Evolutionary conservation across 1,140 invertebrate genomes (phyloP).

Genomic region (Vollenhovia emeryi): DNA sequence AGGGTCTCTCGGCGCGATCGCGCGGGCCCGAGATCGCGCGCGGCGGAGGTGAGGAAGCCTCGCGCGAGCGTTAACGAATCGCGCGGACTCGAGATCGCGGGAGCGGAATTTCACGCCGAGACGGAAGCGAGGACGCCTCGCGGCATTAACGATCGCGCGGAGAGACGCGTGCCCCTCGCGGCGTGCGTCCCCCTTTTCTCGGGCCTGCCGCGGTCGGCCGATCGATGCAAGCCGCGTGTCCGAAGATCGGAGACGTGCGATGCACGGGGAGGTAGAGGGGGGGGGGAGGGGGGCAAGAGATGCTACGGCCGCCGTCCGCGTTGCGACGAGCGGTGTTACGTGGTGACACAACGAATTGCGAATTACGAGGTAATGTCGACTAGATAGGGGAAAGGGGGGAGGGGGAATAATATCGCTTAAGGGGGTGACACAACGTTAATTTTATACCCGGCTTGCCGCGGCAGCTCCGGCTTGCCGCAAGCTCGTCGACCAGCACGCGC

Average conservation of each 20-base stretch:
- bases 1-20: neutral
- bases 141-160: neutral
- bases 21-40: neutral
- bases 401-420: conserved; percentile 51
- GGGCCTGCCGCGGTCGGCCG: neutral
- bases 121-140: neutral
- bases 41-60: too few species aligned
- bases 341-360: conserved; percentile 69
- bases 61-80: too few species aligned
- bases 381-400: too few species aligned
- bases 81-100: too few species aligned
- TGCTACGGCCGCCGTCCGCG: conserved; percentile 25
- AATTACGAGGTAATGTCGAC: conserved; percentile 51
- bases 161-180: neutral
- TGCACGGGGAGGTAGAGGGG: neutral
- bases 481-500: conserved; percentile 46
- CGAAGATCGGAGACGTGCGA: conserved; percentile 26
- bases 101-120: neutral
- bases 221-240: neutral
- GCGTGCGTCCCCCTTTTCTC: neutral
- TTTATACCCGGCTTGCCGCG: conserved; percentile 51
- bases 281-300: too few species aligned
- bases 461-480: neutral
- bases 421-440: conserved; percentile 33
- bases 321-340: conserved; percentile 9